A percentile compares a stretch with the other conserved stretches of the same genome.
phyloP scores from a whole-genome alignment of 2,113 vertebrate genomes.

The Poeciliopsis occidentalis region DNA sequence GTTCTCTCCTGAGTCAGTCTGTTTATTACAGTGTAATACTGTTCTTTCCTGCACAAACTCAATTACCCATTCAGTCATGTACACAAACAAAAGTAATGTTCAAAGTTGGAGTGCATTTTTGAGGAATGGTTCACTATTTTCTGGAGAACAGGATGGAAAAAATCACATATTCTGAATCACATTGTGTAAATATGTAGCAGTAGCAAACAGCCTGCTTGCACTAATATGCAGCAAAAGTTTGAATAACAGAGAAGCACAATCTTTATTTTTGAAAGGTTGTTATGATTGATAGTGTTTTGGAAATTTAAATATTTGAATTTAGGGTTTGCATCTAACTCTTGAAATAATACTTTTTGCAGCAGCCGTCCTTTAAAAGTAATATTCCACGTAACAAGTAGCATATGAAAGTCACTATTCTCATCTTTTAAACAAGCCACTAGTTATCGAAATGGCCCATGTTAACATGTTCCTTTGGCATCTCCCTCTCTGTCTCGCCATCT shows the following conservation, averaged over 20 bases:
- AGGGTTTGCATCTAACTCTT: neutral
- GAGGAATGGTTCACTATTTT: neutral
- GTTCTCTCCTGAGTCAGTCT: conserved; percentile 35
- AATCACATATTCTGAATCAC: neutral
- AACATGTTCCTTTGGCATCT: too few relatives aligned
- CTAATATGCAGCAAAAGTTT: too few relatives aligned
- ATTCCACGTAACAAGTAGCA: too few relatives aligned
- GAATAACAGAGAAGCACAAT: neutral
- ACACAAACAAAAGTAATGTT: neutral
- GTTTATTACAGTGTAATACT: conserved; percentile 35
- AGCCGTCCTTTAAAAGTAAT: too few relatives aligned
- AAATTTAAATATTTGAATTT: neutral
- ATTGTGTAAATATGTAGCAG: too few relatives aligned
- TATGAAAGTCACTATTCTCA: too few relatives aligned
- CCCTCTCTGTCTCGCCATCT: too few relatives aligned
- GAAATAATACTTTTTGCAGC: too few relatives aligned
- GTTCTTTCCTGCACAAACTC: neutral
- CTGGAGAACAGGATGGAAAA: neutral
- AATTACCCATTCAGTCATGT: neutral
- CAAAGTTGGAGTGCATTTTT: neutral
- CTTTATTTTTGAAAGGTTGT: neutral
- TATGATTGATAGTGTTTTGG: neutral
- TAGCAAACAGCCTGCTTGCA: too few relatives aligned
- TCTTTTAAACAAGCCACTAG: too few relatives aligned
- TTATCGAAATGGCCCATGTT: too few relatives aligned